Percentiles rank a stretch among this genome's conserved stretches.
Conservation (phyloP, 2,113 vertebrate genomes). For the Phalacrocorax brasilianus region DNA sequence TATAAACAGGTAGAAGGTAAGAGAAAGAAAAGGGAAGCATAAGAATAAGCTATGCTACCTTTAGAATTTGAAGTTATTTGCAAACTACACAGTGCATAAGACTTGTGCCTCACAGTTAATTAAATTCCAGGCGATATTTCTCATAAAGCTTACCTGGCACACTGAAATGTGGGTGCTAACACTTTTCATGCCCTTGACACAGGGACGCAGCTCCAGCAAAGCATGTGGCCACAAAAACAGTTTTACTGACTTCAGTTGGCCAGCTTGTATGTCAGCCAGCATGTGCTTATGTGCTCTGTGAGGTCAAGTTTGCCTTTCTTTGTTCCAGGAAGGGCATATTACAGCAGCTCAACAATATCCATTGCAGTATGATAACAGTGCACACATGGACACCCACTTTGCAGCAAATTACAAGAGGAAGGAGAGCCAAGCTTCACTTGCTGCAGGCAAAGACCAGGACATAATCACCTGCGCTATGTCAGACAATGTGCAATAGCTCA, state of each 20-base stretch:
- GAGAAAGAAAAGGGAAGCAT: neutral
- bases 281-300: neutral
- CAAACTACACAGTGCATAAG: neutral
- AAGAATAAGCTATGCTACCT: neutral
- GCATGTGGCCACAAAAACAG: neutral
- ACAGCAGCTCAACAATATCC: neutral
- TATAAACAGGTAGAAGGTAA: neutral
- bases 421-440: neutral
- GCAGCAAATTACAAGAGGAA: neutral
- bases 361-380: neutral
- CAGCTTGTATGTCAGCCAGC: neutral
- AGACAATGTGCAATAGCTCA: neutral
- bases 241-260: neutral
- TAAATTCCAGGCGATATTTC: neutral
- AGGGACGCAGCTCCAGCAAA: neutral
- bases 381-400: neutral
- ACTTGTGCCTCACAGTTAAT: neutral
- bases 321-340: neutral
- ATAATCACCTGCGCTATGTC: neutral
- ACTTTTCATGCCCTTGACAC: neutral
- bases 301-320: neutral
- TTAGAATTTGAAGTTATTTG: neutral
- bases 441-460: slow-evolving; percentile 2
- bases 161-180: neutral
- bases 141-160: neutral